Evolutionary conservation across 2,113 vertebrate genomes (phyloP).

Genomic region (Hydropotes inermis): DNA sequence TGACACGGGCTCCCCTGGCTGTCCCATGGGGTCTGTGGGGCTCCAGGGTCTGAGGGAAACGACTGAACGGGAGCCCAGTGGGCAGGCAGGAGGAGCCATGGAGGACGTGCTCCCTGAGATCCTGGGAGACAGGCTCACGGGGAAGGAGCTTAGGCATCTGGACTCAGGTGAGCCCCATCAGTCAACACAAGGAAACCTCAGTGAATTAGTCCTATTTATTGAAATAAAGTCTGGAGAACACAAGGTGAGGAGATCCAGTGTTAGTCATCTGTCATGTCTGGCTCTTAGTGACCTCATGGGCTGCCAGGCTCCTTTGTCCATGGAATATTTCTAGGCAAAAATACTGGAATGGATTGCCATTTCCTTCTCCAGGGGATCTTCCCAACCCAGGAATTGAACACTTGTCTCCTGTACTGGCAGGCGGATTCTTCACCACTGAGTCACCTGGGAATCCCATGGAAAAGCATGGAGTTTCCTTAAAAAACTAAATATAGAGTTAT

Average conservation of each 20-base stretch:
- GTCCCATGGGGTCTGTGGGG: background rate
- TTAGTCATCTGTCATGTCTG: background rate
- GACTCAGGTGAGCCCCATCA: fast-evolving
- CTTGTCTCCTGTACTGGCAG: background rate
- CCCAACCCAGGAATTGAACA: background rate
- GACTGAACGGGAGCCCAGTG: fast-evolving
- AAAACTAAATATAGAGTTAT: background rate
- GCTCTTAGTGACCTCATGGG: background rate
- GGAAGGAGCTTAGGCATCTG: background rate
- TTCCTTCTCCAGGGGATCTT: background rate
- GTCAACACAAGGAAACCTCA: background rate
- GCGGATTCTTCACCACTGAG: background rate
- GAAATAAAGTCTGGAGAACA: background rate
- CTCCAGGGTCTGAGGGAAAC: background rate
- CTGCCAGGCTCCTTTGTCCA: background rate
- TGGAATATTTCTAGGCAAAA: background rate
- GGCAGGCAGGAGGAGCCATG: background rate
- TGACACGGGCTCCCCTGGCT: fast-evolving
- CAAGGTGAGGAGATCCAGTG: background rate
- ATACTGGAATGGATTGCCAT: background rate
- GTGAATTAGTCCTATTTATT: background rate
- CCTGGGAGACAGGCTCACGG: background rate
- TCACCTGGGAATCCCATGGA: background rate
- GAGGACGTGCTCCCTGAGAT: background rate
- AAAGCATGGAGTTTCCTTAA: background rate